Percentiles rank a stretch among this genome's conserved stretches.
phyloP scores from a whole-genome alignment of 2,888 invertebrate species.

The Globia sparganii region DNA sequence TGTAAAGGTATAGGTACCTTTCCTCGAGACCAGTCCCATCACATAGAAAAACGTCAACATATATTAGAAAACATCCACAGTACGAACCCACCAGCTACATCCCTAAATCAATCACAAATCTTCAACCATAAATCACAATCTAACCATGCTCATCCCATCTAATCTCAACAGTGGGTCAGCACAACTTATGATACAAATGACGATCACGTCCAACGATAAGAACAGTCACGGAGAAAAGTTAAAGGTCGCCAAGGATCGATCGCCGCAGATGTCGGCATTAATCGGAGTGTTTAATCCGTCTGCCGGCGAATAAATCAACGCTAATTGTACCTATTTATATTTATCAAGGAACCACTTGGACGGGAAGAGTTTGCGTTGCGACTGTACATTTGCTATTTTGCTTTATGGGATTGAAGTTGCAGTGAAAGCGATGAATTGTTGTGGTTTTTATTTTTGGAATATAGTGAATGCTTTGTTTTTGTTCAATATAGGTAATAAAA shows the following conservation, averaged over 20 bases:
- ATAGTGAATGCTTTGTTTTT: not conserved
- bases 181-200: constrained; percentile 65
- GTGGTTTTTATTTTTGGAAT: not conserved
- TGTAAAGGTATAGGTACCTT: not conserved
- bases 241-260: constrained; percentile 87
- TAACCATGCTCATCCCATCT: constrained; percentile 37
- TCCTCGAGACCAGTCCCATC: not conserved
- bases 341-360: constrained; percentile 80
- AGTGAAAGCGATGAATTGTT: not conserved
- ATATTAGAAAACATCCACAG: constrained; percentile 2
- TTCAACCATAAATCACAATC: constrained; percentile 37
- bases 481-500: not conserved
- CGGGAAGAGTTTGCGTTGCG: constrained; percentile 74
- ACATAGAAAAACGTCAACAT: constrained; percentile 2
- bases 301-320: constrained; percentile 85
- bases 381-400: constrained; percentile 71
- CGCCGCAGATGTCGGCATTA: constrained; percentile 87
- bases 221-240: constrained; percentile 86
- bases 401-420: constrained; percentile 32
- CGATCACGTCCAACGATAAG: constrained; percentile 72
- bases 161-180: constrained; percentile 59
- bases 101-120: constrained; percentile 35
- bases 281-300: constrained; percentile 86
- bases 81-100: not conserved
- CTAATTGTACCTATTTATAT: constrained; percentile 88